These are phyloP conservation scores for Phyllopteryx taeniolatus DNA, from an alignment of 2,113 vertebrate genomes.

Conservation along the genomic window DNA sequence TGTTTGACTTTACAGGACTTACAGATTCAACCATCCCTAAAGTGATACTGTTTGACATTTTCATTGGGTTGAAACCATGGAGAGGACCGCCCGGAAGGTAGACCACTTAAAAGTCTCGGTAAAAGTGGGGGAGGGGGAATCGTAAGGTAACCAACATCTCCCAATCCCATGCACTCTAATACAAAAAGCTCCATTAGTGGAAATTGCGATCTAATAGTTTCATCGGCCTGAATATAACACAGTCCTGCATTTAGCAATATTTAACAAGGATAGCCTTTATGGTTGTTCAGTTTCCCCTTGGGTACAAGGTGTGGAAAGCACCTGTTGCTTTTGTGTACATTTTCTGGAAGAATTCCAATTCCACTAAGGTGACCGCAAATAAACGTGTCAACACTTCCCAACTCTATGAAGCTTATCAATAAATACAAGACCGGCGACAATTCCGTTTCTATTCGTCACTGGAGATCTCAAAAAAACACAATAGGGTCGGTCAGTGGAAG, in stretches of 20 bases:
- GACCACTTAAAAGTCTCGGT: conserved; percentile 31
- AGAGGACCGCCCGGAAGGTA: conserved; percentile 37
- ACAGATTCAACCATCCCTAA: conserved; percentile 86
- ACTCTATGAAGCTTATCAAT: not conserved
- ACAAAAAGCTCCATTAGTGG: too few relatives aligned
- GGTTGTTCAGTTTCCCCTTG: not conserved
- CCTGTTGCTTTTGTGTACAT: not conserved
- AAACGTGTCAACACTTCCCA: not conserved
- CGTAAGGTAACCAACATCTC: not conserved
- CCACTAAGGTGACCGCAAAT: not conserved
- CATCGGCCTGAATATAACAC: not conserved
- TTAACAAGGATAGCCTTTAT: not conserved
- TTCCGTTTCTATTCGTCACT: not conserved
- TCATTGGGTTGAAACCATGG: conserved; percentile 51
- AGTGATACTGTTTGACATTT: conserved; percentile 48
- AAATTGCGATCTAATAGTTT: too few relatives aligned
- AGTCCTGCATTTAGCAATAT: not conserved
- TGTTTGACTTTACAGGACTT: conserved; percentile 82
- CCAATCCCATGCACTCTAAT: too few relatives aligned
- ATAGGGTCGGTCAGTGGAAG: too few relatives aligned
- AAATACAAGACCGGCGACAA: not conserved
- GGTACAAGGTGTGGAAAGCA: not conserved
- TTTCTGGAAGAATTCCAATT: not conserved
- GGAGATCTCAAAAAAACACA: too few relatives aligned
- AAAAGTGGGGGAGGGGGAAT: not conserved